Evolutionary conservation across 2,113 vertebrate genomes (phyloP), one percentile per base, ranked within the genome.

Genomic region (Hypocryptadius cinnamomeus): DNA sequence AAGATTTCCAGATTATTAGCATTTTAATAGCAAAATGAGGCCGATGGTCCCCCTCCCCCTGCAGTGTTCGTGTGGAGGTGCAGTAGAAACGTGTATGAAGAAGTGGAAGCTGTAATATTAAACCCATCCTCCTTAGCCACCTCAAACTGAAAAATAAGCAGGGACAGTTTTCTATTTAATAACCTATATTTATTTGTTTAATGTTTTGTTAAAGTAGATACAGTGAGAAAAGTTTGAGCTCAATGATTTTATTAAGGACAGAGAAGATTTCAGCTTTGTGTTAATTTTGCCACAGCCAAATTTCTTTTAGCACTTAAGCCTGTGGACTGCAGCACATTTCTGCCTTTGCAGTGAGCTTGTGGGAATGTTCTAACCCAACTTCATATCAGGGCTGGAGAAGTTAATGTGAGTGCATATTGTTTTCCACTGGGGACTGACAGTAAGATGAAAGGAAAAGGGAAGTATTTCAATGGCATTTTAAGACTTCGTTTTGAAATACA

Each of bases 21-120:
- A 94, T 86, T 95, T 85, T 84, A 81, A 95, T 93, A 82, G 48
- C 45, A 87, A 82, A 87, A 92, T 42, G 54, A 89, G 61, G 15
- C 51, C 5, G 4, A 33, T 76, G 13, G 6, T 78, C 13, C 48
- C 45, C 31, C 44, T 40, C 79, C 83, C 23, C 30, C 65, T 77
- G 33, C 78, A 70, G 60, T 39, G 47, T 69, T 88, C 59, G 44
- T 31, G 48, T 45, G 65, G 70, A 91, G 54, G 54, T 88, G 51
- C 64, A 66, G 47, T 66, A 89, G 74, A 60, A 81, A 57, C 2
- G 25, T 51, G 23, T n/a, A 16, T 19, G 42, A 76, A 53, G 56
- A 85, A 57, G 33, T 82, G 80, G 47, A 89, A 84, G 45, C 19
- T 85, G 7, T 54, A 84, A 30, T 22, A 64, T 84, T 91, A 89